Evolutionary conservation across 2,888 invertebrate species (phyloP), one percentile per base, ranked within the genome.

Genomic region (Calameuta filiformis): DNA sequence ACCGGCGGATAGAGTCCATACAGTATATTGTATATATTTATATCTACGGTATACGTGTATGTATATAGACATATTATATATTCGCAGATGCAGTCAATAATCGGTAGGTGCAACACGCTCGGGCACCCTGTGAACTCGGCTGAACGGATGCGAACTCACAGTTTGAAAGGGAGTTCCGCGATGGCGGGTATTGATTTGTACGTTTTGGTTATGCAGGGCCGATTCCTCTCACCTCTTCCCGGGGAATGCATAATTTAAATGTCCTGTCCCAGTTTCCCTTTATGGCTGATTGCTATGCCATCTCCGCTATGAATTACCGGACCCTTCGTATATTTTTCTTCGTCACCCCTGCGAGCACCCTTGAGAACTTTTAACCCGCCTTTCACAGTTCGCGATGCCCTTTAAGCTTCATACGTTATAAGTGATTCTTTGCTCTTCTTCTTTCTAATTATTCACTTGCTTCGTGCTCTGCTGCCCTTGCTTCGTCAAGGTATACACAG

Each of bases 171-270:
- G 34, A 76, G 69, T 35, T 68, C 12, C 23, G 71, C 31, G 33
- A 34, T 71, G 71, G 71, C 71, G 71, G 71, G 71, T 35, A 79
- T 79, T 75, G 77, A 75, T 75, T 77, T 74, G 30, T 75, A 69
- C 33, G 31, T 77, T 79, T 77, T 69, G 77, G 75, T 78, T 78
- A 76, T 76, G 76, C 75, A 81, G 35, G 69, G 69, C 56, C 80
- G 81, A 81, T 82, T 77, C 80, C 75, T 80, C 40, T 79, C 79
- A 69, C 78, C 75, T 81, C 81, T 81, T 81, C 81, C 80, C 82
- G 76, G 75, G 84, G 84, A 85, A 85, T 88, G 87, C 87, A 88
- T 88, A 88, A 88, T 88, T 88, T 87, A 88, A 87, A 86, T 85
- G 85, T 85, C 84, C 83, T 83, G 85, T 85, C 86, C 88, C 80